phyloP scores from a whole-genome alignment of 2,888 invertebrate species.

The Caenorhabditis sp. region DNA sequence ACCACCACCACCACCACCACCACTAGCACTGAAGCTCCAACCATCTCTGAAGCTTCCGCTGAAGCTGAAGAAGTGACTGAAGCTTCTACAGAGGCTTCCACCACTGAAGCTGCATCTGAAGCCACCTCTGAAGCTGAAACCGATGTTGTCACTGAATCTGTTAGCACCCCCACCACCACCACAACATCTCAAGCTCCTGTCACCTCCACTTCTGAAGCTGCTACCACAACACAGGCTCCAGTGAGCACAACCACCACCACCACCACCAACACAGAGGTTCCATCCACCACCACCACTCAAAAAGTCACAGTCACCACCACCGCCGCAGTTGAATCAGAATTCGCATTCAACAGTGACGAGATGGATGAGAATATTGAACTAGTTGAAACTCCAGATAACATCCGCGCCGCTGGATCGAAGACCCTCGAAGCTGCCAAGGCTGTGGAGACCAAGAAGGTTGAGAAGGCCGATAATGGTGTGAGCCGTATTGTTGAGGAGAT shows the following conservation, averaged over 20 bases:
- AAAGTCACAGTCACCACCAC: constrained; percentile 6
- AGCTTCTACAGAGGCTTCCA: constrained; percentile 19
- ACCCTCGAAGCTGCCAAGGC: constrained; percentile 31
- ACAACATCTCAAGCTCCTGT: constrained; percentile 13
- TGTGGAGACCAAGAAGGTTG: constrained; percentile 21
- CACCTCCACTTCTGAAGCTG: constrained; percentile 14
- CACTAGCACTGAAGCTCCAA: not conserved
- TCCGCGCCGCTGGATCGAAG: constrained; percentile 25
- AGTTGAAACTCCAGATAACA: constrained; percentile 34
- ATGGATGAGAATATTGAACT: constrained; percentile 32
- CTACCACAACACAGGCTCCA: constrained; percentile 9
- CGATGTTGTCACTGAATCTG: constrained; percentile 1
- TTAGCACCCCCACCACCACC: constrained; percentile 25
- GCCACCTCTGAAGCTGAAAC: constrained; percentile 8
- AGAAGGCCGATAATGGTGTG: constrained; percentile 13
- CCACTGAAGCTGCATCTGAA: constrained; percentile 14
- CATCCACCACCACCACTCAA: constrained; percentile 4
- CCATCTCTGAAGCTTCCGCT: constrained; percentile 8
- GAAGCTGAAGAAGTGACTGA: no score
- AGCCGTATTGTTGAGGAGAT: constrained; percentile 19
- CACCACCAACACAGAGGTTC: constrained; percentile 4
- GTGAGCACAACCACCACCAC: constrained; percentile 11
- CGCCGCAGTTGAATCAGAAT: constrained; percentile 19
- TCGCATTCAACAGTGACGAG: constrained; percentile 41
- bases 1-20: constrained; percentile 19